Evolutionary conservation across 2,888 invertebrate species (phyloP).

Genomic region (Drosophila barbarae): DNA sequence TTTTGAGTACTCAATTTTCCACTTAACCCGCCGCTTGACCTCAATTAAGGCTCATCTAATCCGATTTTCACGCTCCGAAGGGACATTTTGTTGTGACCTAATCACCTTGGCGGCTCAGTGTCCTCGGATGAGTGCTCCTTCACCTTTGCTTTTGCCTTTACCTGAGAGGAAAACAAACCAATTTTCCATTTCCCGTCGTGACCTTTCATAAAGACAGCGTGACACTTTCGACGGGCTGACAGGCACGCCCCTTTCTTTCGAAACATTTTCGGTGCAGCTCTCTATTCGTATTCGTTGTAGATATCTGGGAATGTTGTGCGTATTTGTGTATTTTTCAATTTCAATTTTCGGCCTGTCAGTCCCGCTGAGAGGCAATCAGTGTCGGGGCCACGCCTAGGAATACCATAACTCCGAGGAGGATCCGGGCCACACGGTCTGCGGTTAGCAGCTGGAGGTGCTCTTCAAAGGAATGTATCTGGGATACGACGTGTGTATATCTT

Average conservation of each 20-base stretch:
- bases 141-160: slow-evolving; percentile 30
- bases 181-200: slow-evolving; percentile 32
- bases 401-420: slow-evolving; percentile 20
- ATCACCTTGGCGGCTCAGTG: slow-evolving; percentile 54
- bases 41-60: slow-evolving; percentile 66
- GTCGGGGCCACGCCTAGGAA: slow-evolving; percentile 52
- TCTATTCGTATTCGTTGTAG: not conserved
- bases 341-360: slow-evolving; percentile 44
- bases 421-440: slow-evolving; percentile 26
- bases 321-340: slow-evolving; percentile 45
- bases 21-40: slow-evolving; percentile 53
- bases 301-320: slow-evolving; percentile 6
- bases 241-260: slow-evolving; percentile 38
- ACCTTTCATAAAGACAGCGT: slow-evolving; percentile 54
- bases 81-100: slow-evolving; percentile 50
- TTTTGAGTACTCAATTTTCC: slow-evolving; percentile 36
- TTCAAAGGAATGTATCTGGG: slow-evolving; percentile 30
- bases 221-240: slow-evolving; percentile 52
- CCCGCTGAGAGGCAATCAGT: slow-evolving; percentile 60
- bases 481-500: slow-evolving; percentile 7
- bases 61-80: slow-evolving; percentile 43
- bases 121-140: slow-evolving; percentile 2
- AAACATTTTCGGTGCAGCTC: slow-evolving; percentile 18
- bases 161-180: slow-evolving; percentile 48
- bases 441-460: slow-evolving; percentile 36